Evolutionary conservation across 2,113 vertebrate species (phyloP).

Genomic region (Scytalopus superciliaris): DNA sequence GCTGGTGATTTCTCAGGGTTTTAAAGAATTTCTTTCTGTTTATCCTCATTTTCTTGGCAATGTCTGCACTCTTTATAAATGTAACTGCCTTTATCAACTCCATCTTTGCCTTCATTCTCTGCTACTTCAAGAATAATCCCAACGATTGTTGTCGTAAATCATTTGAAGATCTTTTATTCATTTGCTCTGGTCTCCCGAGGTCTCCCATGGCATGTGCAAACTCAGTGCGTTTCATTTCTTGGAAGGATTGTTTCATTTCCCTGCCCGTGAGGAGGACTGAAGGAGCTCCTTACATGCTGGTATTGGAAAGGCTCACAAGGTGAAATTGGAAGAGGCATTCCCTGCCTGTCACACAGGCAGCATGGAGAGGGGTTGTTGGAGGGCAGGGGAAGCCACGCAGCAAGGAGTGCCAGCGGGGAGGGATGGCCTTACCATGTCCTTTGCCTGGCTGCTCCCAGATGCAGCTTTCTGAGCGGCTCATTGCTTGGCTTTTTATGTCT

Average conservation of each 20-base stretch:
- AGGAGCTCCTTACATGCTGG: not conserved
- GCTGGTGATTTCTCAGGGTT: not conserved
- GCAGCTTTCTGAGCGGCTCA: not conserved
- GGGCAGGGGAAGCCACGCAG: not conserved
- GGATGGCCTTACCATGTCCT: not conserved
- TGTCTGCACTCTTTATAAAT: not conserved
- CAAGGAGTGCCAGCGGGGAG: not conserved
- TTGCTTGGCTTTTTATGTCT: not conserved
- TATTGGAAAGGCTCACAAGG: not conserved
- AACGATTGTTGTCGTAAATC: not conserved
- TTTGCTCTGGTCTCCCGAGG: not conserved
- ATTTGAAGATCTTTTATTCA: not conserved
- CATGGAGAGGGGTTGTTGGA: accelerated
- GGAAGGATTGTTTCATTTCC: not conserved
- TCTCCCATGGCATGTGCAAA: not conserved
- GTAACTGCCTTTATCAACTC: not conserved
- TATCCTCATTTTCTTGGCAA: not conserved
- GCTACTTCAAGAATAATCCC: not conserved
- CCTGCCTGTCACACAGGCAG: not conserved
- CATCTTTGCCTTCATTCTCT: not conserved
- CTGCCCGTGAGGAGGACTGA: not conserved
- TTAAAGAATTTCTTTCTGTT: not conserved
- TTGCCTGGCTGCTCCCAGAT: not conserved
- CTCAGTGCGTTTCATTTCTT: not conserved
- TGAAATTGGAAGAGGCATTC: accelerated